Conservation (phyloP, 30 jellyfish, hydroid and myxozoan genomes). For the Cassiopea andromeda region DNA sequence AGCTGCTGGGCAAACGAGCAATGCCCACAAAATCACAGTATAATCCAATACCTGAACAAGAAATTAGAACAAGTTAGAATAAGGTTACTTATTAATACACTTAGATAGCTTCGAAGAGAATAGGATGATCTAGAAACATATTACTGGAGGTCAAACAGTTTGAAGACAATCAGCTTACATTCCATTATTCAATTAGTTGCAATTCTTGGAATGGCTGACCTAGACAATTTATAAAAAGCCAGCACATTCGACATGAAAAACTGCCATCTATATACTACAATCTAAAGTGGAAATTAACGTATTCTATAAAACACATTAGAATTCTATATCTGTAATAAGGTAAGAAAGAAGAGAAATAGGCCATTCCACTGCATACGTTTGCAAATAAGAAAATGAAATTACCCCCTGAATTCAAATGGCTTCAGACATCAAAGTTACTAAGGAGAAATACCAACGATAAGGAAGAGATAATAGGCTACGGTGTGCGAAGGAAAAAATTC, state of each 20-base stretch:
- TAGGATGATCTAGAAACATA: neutral
- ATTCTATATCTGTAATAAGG: too few relatives aligned
- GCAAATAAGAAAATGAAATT: too few relatives aligned
- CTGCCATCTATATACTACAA: neutral
- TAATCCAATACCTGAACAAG: conserved; percentile 8
- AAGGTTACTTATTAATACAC: neutral
- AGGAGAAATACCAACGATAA: too few relatives aligned
- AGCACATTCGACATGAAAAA: neutral
- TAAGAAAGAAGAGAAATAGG: too few relatives aligned
- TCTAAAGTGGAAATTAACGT: too few relatives aligned
- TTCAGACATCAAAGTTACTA: too few relatives aligned
- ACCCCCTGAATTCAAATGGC: too few relatives aligned
- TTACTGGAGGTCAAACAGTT: conserved; percentile 1
- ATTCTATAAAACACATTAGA: too few relatives aligned
- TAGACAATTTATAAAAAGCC: neutral
- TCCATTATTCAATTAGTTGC: neutral
- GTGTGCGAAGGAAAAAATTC: too few relatives aligned
- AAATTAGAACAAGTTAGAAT: neutral
- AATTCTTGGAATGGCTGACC: conserved; percentile 33
- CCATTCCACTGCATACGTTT: too few relatives aligned
- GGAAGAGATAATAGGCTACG: too few relatives aligned
- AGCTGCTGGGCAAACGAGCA: neutral
- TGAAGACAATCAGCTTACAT: neutral
- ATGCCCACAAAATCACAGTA: conserved; percentile 1
- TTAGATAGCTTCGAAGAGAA: neutral